phyloP scores from a whole-genome alignment of 1,140 invertebrate species.

The Conus ventricosus region DNA sequence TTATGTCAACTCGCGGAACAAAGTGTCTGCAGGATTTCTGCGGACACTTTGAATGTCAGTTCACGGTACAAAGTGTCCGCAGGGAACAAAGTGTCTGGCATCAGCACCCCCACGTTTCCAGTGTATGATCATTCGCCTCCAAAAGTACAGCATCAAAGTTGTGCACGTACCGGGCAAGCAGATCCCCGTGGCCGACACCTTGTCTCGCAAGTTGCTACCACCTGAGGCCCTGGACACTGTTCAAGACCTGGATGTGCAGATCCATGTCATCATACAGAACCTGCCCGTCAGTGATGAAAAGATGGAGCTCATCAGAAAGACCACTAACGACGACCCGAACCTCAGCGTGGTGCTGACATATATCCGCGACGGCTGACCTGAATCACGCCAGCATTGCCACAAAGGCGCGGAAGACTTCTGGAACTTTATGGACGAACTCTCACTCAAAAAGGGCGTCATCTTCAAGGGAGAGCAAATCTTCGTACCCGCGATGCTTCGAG shows the following conservation, averaged over 20 bases:
- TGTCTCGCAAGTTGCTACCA: conserved; percentile 35
- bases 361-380: conserved; percentile 16
- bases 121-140: conserved; percentile 58
- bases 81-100: too few relatives aligned
- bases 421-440: conserved; percentile 8
- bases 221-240: neutral
- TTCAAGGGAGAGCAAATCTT: conserved; percentile 8
- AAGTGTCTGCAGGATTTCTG: too few relatives aligned
- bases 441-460: neutral
- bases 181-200: conserved; percentile 33
- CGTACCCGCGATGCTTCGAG: neutral
- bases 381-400: neutral
- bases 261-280: neutral
- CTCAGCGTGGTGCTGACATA: neutral
- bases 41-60: too few relatives aligned
- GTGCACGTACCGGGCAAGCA: conserved; percentile 43
- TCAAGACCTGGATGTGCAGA: conserved; percentile 15
- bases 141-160: conserved; percentile 51
- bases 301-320: conserved; percentile 19
- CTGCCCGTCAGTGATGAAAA: conserved; percentile 6
- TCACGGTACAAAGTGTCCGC: too few relatives aligned
- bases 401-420: neutral
- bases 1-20: too few relatives aligned
- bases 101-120: conserved; percentile 52
- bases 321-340: neutral